Evolutionary conservation across 2,797 vertebrate species (phyloP).

Genomic region (Halcyon chelicuti): DNA sequence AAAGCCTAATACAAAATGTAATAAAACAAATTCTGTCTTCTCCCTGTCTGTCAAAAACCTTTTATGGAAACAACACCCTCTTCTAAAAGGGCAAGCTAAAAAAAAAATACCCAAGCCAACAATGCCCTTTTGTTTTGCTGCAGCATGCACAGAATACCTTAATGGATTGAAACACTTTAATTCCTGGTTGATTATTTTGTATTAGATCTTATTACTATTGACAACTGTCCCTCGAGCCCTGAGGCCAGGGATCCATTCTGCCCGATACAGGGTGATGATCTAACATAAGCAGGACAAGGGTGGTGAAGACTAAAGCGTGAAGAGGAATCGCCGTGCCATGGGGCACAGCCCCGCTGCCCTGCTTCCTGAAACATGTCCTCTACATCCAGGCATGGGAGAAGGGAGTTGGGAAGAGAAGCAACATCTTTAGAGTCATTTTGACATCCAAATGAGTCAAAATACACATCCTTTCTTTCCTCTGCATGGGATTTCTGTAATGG

Average conservation of each 20-base stretch:
- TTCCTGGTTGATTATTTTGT: not conserved
- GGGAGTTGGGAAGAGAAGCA: not conserved
- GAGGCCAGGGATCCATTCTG: accelerated
- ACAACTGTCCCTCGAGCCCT: not conserved
- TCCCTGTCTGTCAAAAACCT: conserved; percentile 1
- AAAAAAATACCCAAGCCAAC: not conserved
- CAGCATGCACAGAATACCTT: not conserved
- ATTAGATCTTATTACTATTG: not conserved
- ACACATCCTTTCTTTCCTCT: not conserved
- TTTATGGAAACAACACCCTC: not conserved
- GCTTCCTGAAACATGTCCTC: not conserved
- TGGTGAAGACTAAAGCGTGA: accelerated
- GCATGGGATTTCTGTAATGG: not conserved
- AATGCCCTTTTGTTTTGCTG: not conserved
- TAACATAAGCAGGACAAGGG: not conserved
- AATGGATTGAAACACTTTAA: not conserved
- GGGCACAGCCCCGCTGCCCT: not conserved
- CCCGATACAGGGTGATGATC: not conserved
- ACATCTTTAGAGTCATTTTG: not conserved
- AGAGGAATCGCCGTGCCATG: not conserved
- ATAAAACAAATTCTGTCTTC: conserved; percentile 15
- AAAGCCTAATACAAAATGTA: not conserved
- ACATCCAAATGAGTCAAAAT: not conserved
- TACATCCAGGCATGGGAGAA: not conserved
- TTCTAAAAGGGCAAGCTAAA: not conserved